These are phyloP conservation scores for Notolepis coatsorum DNA, from an alignment of 2,797 vertebrate genomes.

Conservation along the genomic window DNA sequence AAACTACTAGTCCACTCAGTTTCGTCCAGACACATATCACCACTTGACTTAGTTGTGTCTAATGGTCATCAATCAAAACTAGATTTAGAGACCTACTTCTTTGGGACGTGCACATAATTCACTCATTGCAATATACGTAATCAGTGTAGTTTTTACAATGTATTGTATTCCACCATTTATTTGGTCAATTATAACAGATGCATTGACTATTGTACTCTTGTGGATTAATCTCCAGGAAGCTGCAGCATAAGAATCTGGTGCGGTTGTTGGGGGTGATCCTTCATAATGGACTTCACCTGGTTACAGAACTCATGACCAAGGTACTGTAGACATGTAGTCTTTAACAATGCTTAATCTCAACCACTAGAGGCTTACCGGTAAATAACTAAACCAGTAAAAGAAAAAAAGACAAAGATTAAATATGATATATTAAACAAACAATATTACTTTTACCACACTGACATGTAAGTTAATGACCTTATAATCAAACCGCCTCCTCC, in stretches of 20 bases:
- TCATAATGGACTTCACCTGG: conserved; percentile 90
- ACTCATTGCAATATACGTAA: background rate
- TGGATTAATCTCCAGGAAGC: conserved; percentile 80
- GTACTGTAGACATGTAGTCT: conserved; percentile 60
- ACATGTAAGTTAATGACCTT: no score
- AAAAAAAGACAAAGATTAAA: no score
- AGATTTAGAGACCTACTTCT: background rate
- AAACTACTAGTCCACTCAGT: no score
- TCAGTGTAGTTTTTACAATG: background rate
- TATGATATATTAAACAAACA: no score
- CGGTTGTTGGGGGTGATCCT: conserved; percentile 90
- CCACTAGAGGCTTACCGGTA: no score
- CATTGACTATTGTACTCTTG: background rate
- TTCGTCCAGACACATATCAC: no score
- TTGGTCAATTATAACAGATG: background rate
- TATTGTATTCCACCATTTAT: background rate
- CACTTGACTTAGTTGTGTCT: no score
- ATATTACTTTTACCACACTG: no score
- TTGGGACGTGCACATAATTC: background rate
- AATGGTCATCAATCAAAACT: no score
- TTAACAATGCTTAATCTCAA: background rate
- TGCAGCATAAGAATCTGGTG: conserved; percentile 92
- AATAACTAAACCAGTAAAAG: no score
- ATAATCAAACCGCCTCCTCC: no score
- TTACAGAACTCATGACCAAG: conserved; percentile 95